Conservation (phyloP, 2,113 vertebrate species). For the Paramisgurnus dabryanus region DNA sequence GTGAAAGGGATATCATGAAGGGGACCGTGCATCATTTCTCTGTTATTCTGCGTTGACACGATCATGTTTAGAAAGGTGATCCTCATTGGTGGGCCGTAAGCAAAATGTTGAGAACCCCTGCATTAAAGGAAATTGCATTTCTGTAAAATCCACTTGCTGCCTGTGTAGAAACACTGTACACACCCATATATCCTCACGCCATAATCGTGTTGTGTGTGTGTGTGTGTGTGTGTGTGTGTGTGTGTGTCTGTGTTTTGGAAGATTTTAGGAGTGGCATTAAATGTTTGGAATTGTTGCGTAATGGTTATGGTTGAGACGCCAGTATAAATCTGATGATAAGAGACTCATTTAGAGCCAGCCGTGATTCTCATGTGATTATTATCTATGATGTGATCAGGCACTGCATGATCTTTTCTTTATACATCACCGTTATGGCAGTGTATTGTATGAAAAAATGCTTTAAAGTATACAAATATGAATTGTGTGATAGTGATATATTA, state of each 20-base stretch:
- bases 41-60: no score
- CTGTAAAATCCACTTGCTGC: conserved; percentile 10
- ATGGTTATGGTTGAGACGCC: conserved; percentile 55
- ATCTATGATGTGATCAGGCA: background rate
- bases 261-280: conserved; percentile 12
- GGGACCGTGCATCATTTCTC: no score
- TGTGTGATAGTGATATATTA: no score
- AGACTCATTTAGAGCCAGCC: background rate
- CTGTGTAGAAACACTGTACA: conserved; percentile 1
- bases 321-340: conserved; percentile 5
- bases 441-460: no score
- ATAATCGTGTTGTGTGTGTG: background rate
- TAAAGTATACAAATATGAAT: no score
- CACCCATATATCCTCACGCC: background rate
- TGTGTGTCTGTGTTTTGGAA: background rate
- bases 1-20: no score
- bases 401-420: no score
- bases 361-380: background rate
- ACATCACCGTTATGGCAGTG: no score
- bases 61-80: no score
- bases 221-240: background rate
- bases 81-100: no score
- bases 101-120: background rate
- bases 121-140: conserved; percentile 2
- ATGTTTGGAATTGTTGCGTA: conserved; percentile 57